Conservation (phyloP, 1,140 invertebrate species). For the Lutraria rhynchaena region DNA sequence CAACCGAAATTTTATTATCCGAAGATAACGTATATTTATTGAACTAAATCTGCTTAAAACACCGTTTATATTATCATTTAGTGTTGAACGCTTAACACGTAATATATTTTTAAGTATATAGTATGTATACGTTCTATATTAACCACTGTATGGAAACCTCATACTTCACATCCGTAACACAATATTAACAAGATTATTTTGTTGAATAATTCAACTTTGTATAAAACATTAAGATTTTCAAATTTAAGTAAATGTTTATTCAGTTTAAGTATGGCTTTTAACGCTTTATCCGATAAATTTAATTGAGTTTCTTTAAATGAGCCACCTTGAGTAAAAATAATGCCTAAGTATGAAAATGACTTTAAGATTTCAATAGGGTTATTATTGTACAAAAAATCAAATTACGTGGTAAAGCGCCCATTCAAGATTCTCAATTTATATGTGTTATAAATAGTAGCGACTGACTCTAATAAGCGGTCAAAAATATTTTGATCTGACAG, state of each 20-base stretch:
- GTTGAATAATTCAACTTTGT: conserved; percentile 26
- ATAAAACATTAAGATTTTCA: background rate
- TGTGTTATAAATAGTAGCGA: too few species aligned
- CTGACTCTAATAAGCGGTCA: too few species aligned
- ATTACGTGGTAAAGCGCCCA: background rate
- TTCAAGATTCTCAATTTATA: too few species aligned
- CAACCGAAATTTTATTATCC: conserved; percentile 1
- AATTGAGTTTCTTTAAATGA: conserved; percentile 10
- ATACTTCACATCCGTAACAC: conserved; percentile 24
- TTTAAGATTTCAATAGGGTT: conserved; percentile 13
- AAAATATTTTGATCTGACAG: too few species aligned
- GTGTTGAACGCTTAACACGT: conserved; percentile 3
- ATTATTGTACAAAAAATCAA: conserved; percentile 25
- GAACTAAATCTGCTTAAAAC: background rate
- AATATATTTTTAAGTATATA: background rate
- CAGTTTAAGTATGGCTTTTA: conserved; percentile 39
- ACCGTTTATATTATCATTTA: conserved; percentile 14
- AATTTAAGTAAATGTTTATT: conserved; percentile 31
- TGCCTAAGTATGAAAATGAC: conserved; percentile 30
- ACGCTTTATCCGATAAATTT: conserved; percentile 9
- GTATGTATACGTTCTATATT: conserved; percentile 4
- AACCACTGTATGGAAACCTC: background rate
- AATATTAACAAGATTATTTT: conserved; percentile 13
- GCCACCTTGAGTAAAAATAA: conserved; percentile 33
- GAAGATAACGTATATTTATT: background rate